These are phyloP conservation scores for Pecten maximus DNA, from an alignment of 2,888 invertebrate species.

Conservation along the genomic window DNA sequence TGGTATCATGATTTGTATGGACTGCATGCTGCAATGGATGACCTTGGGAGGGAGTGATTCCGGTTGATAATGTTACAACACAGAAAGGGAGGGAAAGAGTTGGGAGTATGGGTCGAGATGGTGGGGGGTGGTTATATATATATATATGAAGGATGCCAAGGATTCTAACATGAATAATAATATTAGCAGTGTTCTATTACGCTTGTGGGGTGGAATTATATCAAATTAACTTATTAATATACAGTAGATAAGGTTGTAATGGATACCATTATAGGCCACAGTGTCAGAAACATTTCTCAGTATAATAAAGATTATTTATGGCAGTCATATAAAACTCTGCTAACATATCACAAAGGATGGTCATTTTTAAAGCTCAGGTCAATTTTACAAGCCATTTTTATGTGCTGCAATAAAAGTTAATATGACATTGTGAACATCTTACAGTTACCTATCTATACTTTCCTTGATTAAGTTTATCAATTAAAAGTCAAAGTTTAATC, in stretches of 20 bases:
- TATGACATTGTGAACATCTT: not conserved
- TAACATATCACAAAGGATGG: not conserved
- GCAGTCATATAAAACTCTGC: not conserved
- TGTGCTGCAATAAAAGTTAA: not conserved
- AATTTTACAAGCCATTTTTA: conserved; percentile 8
- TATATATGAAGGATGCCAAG: not conserved
- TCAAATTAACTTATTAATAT: not conserved
- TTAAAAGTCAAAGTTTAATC: not conserved
- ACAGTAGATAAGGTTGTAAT: not conserved
- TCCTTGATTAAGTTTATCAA: not conserved
- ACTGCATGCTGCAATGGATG: no score
- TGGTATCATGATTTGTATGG: no score
- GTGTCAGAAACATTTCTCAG: not conserved
- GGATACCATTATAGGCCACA: not conserved
- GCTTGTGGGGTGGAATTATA: not conserved
- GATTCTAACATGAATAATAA: not conserved
- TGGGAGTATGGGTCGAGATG: not conserved
- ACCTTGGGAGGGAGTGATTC: no score
- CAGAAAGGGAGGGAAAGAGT: no score
- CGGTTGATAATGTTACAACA: no score
- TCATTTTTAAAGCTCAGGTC: not conserved
- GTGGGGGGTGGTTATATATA: not conserved
- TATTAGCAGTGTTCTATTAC: not conserved
- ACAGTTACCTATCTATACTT: not conserved
- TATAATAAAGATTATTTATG: not conserved